Conservation (phyloP, 2,113 vertebrate species). For the Loxodonta africana region DNA sequence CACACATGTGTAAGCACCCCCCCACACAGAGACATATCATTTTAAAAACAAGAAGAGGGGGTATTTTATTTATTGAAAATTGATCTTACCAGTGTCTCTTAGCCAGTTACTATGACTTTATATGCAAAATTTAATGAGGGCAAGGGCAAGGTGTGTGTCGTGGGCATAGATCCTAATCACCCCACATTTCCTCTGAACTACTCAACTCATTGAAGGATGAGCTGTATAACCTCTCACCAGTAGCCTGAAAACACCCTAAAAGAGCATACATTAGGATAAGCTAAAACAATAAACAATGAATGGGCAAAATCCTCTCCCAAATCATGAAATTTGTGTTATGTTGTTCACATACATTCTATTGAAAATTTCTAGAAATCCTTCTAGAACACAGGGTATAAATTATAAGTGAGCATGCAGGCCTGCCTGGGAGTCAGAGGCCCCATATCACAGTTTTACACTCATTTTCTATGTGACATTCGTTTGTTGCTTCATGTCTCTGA, state of each 20-base stretch:
- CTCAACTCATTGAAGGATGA: background rate
- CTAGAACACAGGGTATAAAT: background rate
- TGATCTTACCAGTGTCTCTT: background rate
- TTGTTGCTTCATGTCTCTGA: background rate
- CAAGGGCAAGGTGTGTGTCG: background rate
- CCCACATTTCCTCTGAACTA: background rate
- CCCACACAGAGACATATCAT: background rate
- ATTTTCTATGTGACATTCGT: background rate
- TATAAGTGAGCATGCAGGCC: background rate
- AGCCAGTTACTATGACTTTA: background rate
- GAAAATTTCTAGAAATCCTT: background rate
- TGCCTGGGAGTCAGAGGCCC: background rate
- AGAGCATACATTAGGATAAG: background rate
- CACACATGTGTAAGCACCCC: accelerated
- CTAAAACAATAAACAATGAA: accelerated
- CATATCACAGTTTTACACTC: background rate
- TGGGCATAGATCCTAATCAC: background rate
- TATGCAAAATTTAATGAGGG: background rate
- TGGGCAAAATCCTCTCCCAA: background rate
- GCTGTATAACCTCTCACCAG: background rate
- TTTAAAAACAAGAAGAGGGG: background rate
- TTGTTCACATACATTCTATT: background rate
- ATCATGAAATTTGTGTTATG: background rate
- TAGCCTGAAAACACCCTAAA: background rate
- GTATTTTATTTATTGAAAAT: background rate